Conservation (phyloP, 2,113 vertebrate genomes). For the Cephalopholis sonnerati region DNA sequence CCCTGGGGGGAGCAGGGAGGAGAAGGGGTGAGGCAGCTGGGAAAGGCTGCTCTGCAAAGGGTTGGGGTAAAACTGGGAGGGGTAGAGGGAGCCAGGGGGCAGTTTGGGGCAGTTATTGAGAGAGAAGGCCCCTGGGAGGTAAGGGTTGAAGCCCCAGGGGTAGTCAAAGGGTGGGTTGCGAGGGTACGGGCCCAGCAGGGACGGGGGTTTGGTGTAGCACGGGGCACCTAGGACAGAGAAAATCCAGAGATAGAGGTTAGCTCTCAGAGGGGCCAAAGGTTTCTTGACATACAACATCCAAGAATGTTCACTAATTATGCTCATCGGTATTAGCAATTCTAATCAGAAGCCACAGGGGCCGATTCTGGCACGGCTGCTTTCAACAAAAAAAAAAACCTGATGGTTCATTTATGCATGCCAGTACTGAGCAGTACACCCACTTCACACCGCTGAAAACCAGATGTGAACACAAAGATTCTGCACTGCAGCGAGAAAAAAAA, state of each 20-base stretch:
- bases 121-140: constrained; percentile 91
- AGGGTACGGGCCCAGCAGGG: constrained; percentile 89
- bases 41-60: constrained; percentile 88
- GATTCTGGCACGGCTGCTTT: constrained; percentile 69
- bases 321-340: constrained; percentile 77
- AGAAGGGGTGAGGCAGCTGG: constrained; percentile 88
- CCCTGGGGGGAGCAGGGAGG: constrained; percentile 83
- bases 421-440: constrained; percentile 57
- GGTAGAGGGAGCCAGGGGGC: constrained; percentile 90
- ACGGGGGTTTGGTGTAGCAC: constrained; percentile 90
- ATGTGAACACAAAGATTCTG: constrained; percentile 58
- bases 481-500: constrained; percentile 18
- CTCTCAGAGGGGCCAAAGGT: constrained; percentile 73
- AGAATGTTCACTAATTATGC: constrained; percentile 80
- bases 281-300: constrained; percentile 78
- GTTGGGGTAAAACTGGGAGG: constrained; percentile 92
- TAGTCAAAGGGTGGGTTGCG: constrained; percentile 90
- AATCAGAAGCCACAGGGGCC: constrained; percentile 79
- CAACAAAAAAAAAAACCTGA: constrained; percentile 66
- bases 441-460: constrained; percentile 50
- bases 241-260: constrained; percentile 70
- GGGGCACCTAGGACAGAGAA: constrained; percentile 84
- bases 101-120: constrained; percentile 91
- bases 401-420: constrained; percentile 78
- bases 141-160: constrained; percentile 93